A percentile compares a stretch with the other conserved stretches of the same genome.
Conservation (phyloP, 2,797 vertebrate species). For the Gallirallus australis region DNA sequence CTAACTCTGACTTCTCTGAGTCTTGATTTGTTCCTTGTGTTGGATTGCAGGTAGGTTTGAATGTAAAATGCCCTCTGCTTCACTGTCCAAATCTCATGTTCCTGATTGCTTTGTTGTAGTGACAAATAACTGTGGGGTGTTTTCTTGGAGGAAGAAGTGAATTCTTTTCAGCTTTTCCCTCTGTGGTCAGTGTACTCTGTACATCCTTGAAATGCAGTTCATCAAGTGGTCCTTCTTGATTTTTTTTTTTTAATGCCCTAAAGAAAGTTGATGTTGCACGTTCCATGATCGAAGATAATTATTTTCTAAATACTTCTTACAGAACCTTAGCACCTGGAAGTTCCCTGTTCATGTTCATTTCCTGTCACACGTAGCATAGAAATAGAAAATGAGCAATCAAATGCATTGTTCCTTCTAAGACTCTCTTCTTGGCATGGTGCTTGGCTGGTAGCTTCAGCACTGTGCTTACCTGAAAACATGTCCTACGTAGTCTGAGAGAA, state of each 20-base stretch:
- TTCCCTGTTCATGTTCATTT: conserved; percentile 8
- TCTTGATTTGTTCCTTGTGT: conserved; percentile 29
- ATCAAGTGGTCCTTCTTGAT: neutral
- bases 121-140: neutral
- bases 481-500: neutral
- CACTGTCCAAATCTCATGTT: neutral
- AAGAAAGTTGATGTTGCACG: neutral
- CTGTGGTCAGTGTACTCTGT: neutral
- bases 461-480: neutral
- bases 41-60: conserved; percentile 66
- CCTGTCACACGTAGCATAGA: neutral
- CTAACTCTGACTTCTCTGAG: conserved; percentile 64
- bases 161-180: neutral
- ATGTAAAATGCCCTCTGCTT: conserved; percentile 25
- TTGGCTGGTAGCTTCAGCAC: neutral
- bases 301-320: neutral
- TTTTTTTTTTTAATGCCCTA: neutral
- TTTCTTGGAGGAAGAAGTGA: neutral
- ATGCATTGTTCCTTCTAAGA: neutral
- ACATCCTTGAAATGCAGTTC: neutral
- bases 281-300: neutral
- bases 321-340: neutral
- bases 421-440: neutral
- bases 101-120: neutral
- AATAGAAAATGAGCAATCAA: neutral